Evolutionary conservation across 2,113 vertebrate species (phyloP).

Genomic region (Solea senegalensis): DNA sequence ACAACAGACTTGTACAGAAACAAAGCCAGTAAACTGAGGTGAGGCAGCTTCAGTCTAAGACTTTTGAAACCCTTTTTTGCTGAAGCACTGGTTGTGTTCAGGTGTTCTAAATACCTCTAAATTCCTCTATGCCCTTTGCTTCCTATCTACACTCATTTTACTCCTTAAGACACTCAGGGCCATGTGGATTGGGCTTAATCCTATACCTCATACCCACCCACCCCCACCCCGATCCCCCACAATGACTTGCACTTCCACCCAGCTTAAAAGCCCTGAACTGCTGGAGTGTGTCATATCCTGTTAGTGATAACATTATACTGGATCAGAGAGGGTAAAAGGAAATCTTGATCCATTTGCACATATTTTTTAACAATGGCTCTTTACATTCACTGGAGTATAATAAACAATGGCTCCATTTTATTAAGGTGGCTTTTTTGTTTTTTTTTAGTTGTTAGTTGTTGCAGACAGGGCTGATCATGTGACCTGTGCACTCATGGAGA

Average conservation of each 20-base stretch:
- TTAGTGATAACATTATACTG: slow-evolving; percentile 35
- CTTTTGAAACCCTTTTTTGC: too few relatives aligned
- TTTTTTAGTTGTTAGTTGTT: neutral
- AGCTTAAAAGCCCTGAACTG: slow-evolving; percentile 13
- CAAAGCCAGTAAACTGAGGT: too few relatives aligned
- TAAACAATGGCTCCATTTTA: slow-evolving; percentile 23
- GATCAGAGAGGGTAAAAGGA: slow-evolving; percentile 5
- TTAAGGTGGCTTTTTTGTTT: too few relatives aligned
- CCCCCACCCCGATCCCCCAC: too few relatives aligned
- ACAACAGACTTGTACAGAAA: too few relatives aligned
- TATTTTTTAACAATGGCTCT: slow-evolving; percentile 33
- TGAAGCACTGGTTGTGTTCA: too few relatives aligned
- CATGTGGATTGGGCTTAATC: too few relatives aligned
- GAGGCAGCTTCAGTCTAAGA: too few relatives aligned
- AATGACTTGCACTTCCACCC: slow-evolving; percentile 47
- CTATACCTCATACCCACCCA: too few relatives aligned
- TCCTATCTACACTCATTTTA: neutral
- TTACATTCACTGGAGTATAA: slow-evolving; percentile 24
- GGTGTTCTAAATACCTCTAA: too few relatives aligned
- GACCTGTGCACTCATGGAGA: too few relatives aligned
- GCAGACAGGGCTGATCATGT: too few relatives aligned
- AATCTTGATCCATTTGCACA: slow-evolving; percentile 8
- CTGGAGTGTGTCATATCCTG: slow-evolving; percentile 31
- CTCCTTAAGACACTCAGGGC: neutral
- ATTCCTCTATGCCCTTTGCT: slow-evolving; percentile 2